Evolutionary conservation across 2,113 vertebrate genomes (phyloP).

Genomic region (Bagarius yarrelli): DNA sequence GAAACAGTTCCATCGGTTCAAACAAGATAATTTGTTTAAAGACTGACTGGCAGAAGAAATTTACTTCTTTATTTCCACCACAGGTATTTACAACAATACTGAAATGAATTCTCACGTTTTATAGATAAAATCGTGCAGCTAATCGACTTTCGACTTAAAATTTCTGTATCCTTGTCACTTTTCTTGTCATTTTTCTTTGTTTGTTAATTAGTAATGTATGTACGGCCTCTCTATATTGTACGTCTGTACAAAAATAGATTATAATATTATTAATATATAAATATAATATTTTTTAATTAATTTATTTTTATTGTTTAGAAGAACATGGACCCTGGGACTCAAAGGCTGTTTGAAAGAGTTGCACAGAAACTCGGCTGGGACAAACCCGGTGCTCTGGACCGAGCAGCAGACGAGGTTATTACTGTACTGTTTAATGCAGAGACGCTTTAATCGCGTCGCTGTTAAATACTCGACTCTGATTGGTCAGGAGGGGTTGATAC

Average conservation of each 20-base stretch:
- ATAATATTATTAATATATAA: too few relatives aligned
- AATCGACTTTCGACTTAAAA: too few relatives aligned
- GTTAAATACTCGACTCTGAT: background rate
- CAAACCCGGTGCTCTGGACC: conserved; percentile 56
- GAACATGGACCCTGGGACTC: conserved; percentile 60
- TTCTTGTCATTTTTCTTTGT: background rate
- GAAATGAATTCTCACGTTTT: background rate
- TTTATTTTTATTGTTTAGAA: background rate
- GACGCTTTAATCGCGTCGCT: background rate
- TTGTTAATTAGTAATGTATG: background rate
- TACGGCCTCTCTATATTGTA: too few relatives aligned
- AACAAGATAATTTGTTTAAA: background rate
- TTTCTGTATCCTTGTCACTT: background rate
- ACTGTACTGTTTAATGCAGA: background rate
- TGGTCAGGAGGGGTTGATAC: background rate
- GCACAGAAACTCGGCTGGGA: conserved; percentile 65
- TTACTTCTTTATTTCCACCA: too few relatives aligned
- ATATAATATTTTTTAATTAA: too few relatives aligned
- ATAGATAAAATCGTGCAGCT: background rate
- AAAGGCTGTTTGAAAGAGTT: conserved; percentile 63
- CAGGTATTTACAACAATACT: background rate
- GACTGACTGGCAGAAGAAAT: background rate
- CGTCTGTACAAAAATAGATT: too few relatives aligned
- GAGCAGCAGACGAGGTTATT: conserved; percentile 60
- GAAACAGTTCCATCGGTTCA: background rate